Evolutionary conservation across 2,797 vertebrate genomes (phyloP), one percentile per base, ranked within the genome.

Genomic region (Amphiprion clarkii): DNA sequence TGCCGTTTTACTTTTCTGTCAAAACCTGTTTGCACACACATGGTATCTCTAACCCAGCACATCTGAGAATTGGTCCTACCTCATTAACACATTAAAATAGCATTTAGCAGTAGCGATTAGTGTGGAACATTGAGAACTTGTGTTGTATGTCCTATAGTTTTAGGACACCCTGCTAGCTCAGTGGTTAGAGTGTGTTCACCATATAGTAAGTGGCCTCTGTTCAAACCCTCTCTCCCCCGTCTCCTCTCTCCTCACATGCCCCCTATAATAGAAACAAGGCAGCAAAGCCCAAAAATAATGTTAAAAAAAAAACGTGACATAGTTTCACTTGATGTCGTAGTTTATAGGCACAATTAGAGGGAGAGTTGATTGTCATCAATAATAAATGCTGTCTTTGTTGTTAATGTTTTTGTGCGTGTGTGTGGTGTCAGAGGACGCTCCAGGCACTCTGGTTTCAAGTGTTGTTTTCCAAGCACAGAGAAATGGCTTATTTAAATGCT

Each of bases 381-480:
- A 86, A 89, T 93, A 83, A 82, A 87, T 84, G 67, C 1, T 1
- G 17, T 27, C 48, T 83, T 74, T 86, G 58, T 79, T 83, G 67
- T 77, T 39, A 1, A 42, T 67, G 40, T 59, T n/a, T 33, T 67
- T 31, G 67, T 42, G 64, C 5, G 71, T 36, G 11, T 49, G 67
- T 60, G 58, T 12, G 58, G 49, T 73, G 42, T 54, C 40, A 23
- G 36, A 56, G 49, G 78, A 76, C 39, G 61, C 78, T 85, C 53
- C 56, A 52, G 51, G 78, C 74, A 19, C 71, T 85, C 76, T 71
- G 88, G 88, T 87, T 88, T 91, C 76, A 67, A 82, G 60, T 84
- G 86, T 86, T 88, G 85, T 87, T 91, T 84, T 88, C 68, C 13
- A 21, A 80, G 69, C 68, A 65, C 73, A 76, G 82, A 83, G 51